phyloP scores from a whole-genome alignment of 2,888 invertebrate genomes.

The Cepaea hortensis region DNA sequence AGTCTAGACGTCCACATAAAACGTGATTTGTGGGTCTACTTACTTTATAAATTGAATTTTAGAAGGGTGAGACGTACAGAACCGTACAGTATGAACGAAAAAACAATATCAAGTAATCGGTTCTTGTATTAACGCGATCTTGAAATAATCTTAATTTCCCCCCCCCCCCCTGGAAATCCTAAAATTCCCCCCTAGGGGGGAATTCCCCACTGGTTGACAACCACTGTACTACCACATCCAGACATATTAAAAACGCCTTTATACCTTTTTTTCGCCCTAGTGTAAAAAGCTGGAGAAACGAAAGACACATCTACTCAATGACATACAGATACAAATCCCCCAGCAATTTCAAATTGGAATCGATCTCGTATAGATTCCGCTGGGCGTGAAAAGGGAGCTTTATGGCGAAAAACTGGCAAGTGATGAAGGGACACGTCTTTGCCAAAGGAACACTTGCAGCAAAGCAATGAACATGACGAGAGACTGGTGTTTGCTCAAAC shows the following conservation, averaged over 20 bases:
- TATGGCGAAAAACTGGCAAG: constrained; percentile 2
- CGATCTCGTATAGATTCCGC: not conserved
- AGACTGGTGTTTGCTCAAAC: constrained; percentile 24
- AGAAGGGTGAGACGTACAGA: too few relatives aligned
- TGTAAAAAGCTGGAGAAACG: not conserved
- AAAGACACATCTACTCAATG: not conserved
- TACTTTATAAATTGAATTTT: too few relatives aligned
- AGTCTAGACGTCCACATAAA: too few relatives aligned
- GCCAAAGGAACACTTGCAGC: not conserved
- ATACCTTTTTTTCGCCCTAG: not conserved
- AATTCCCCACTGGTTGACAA: too few relatives aligned
- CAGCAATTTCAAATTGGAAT: constrained; percentile 3
- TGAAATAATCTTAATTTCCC: not conserved
- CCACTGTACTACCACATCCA: not conserved
- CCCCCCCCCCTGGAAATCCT: not conserved
- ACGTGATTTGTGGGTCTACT: too few relatives aligned
- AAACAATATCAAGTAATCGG: too few relatives aligned
- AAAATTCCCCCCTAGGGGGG: too few relatives aligned
- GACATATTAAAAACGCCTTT: not conserved
- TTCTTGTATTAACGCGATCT: too few relatives aligned
- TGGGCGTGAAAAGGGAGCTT: not conserved
- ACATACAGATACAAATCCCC: not conserved
- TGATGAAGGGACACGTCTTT: constrained; percentile 5
- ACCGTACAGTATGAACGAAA: too few relatives aligned
- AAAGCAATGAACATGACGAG: not conserved